phyloP scores from a whole-genome alignment of 2,888 invertebrate species.

The Ypsolopha scabrella region DNA sequence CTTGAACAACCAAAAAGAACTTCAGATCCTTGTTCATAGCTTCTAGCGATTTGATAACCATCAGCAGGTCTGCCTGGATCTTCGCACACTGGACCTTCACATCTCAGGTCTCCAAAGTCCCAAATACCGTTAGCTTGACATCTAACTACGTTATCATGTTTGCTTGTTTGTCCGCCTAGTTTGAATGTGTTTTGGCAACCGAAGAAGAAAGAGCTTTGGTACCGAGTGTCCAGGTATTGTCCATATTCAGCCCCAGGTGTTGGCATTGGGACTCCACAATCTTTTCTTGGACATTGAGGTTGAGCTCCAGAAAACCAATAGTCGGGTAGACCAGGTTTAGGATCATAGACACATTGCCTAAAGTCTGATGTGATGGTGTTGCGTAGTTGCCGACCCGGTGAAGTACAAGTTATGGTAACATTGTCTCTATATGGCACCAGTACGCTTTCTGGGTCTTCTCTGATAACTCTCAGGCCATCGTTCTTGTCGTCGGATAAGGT shows the following conservation, averaged over 20 bases:
- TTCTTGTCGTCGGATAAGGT: constrained; percentile 90
- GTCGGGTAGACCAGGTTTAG: constrained; percentile 88
- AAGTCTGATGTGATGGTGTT: constrained; percentile 87
- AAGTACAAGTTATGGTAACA: constrained; percentile 86
- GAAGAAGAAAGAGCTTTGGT: constrained; percentile 94
- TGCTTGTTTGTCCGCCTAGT: constrained; percentile 90
- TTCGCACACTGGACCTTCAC: constrained; percentile 97
- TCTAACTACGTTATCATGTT: constrained; percentile 91
- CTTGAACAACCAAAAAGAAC: constrained; percentile 91
- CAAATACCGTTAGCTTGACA: constrained; percentile 94
- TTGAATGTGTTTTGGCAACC: constrained; percentile 97
- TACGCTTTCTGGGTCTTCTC: constrained; percentile 85
- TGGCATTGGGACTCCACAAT: constrained; percentile 92
- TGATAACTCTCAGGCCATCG: constrained; percentile 83
- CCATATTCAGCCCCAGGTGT: constrained; percentile 96
- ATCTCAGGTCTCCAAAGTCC: constrained; percentile 96
- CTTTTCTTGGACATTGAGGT: constrained; percentile 88
- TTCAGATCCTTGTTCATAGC: constrained; percentile 91
- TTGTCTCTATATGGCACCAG: constrained; percentile 91
- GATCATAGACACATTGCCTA: constrained; percentile 96
- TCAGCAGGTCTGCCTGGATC: constrained; percentile 96
- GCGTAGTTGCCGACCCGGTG: constrained; percentile 81
- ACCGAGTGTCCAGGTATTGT: constrained; percentile 87
- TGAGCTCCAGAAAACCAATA: constrained; percentile 91
- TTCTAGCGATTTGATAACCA: constrained; percentile 86